Percentiles rank a stretch among this genome's conserved stretches.
phyloP scores from a whole-genome alignment of 1,140 invertebrate species.

The Nilaparvata lugens region DNA sequence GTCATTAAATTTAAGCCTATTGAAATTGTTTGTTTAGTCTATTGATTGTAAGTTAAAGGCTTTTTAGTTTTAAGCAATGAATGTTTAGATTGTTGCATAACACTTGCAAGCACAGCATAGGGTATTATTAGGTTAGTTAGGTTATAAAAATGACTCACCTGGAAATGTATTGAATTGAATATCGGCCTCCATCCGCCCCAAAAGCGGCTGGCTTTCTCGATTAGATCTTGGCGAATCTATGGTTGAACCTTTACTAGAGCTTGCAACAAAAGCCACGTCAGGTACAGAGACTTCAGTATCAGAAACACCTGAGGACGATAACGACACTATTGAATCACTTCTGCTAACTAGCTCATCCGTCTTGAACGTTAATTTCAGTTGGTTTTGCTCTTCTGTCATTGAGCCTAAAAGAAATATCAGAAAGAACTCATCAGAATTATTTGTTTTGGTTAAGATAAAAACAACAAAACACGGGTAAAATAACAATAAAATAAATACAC shows the following conservation, averaged over 20 bases:
- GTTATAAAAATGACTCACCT: conserved; percentile 43
- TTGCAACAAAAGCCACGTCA: conserved; percentile 44
- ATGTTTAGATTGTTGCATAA: neutral
- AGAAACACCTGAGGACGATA: conserved; percentile 29
- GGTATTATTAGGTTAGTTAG: conserved; percentile 10
- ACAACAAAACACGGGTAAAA: too few species aligned
- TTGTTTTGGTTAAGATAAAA: too few species aligned
- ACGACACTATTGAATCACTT: conserved; percentile 22
- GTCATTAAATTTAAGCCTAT: too few species aligned
- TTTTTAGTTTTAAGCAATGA: neutral
- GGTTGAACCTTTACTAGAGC: conserved; percentile 35
- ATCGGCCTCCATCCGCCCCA: conserved; percentile 67
- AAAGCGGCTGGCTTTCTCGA: conserved; percentile 80
- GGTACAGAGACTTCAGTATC: conserved; percentile 52
- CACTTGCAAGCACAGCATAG: neutral
- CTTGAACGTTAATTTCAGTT: conserved; percentile 25
- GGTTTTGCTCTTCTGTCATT: conserved; percentile 31
- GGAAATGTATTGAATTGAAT: conserved; percentile 67
- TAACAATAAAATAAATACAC: too few species aligned
- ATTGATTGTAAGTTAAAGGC: too few species aligned
- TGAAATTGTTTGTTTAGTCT: too few species aligned
- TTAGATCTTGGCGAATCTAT: conserved; percentile 67
- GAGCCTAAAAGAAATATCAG: conserved; percentile 7
- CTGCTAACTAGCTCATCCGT: conserved; percentile 21
- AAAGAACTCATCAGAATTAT: neutral